Base-by-base conservation (phyloP, 2,888 invertebrate species). In the Caradrina kadenii region DNA sequence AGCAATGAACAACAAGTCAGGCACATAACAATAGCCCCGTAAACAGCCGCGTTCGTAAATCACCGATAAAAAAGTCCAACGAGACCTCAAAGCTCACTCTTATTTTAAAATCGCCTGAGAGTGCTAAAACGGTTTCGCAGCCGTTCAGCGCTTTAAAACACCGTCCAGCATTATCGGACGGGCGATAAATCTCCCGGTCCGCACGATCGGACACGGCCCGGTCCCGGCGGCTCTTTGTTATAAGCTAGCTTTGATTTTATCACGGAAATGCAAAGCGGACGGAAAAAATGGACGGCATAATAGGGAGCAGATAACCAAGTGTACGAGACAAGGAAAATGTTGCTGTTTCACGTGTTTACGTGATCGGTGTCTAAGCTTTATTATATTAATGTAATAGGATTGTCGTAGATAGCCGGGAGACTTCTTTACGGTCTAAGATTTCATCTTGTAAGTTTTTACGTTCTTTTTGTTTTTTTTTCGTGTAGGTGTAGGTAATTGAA, bases 221-320 rank as follows among this genome's bases (percentile, higher is more conserved):
- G 35, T 63, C 63, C n/a, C 73, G 73, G 53, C 19, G 8, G 26
- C 53, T 26, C 75, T 74, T 55, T 65, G 63, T 65, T 74, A 74
- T 64, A 63, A 63, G 65, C 65, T 52, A 59, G 69, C 61, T 70
- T 75, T 75, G 75, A 79, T 78, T 78, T 73, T 74, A 76, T 76
- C 79, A 56, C 19, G 75, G 42, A 64, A 79, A 78, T 79, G 76
- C 71, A 71, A 78, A 78, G 42, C 50, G 80, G 66, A 59, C 48
- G 50, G 15, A 60, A 61, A 79, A 76, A 71, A 63, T 63, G 60
- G 69, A 49, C 58, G 22, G 63, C 35, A 59, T 59, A 56, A 69
- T 59, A 55, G 52, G 54, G 35, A 45, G 50, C 19, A 69, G 70
- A 74, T 70, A 69, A 52, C 35, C 54, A 67, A 35, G 31, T 21